phyloP scores from a whole-genome alignment of 35 echinoderm and acorn worm species.

The Holothuria glaberrima region DNA sequence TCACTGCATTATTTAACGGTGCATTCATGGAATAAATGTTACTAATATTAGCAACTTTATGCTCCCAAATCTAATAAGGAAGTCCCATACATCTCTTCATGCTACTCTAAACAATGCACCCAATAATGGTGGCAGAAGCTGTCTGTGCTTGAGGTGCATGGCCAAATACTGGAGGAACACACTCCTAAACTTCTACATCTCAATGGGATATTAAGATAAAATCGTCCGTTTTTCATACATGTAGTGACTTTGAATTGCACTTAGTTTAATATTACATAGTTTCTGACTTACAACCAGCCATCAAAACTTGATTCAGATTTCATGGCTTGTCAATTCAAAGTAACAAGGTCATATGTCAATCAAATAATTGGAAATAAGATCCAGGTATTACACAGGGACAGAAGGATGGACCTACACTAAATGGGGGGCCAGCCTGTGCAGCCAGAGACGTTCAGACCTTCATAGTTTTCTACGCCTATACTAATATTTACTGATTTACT shows the following conservation, averaged over 20 bases:
- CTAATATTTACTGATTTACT: too few species aligned
- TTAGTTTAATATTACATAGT: background rate
- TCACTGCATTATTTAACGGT: background rate
- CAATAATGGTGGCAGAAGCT: background rate
- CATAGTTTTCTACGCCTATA: too few species aligned
- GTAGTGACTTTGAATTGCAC: background rate
- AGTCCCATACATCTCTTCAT: background rate
- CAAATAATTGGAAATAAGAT: background rate
- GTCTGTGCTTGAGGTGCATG: background rate
- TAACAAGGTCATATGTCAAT: background rate
- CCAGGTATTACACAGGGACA: background rate
- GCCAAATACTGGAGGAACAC: background rate
- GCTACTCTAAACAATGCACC: background rate
- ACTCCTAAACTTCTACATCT: background rate
- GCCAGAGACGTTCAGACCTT: too few species aligned
- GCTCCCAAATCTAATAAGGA: background rate
- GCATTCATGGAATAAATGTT: background rate
- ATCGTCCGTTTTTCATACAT: background rate
- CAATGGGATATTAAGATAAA: background rate
- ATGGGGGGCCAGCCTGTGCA: background rate
- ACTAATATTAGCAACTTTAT: background rate
- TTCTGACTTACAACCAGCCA: background rate
- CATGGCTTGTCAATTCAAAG: background rate
- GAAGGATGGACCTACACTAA: background rate
- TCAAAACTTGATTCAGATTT: slow-evolving; percentile 9